Evolutionary conservation across 2,113 vertebrate genomes (phyloP).

Genomic region (Cisticola juncidis): DNA sequence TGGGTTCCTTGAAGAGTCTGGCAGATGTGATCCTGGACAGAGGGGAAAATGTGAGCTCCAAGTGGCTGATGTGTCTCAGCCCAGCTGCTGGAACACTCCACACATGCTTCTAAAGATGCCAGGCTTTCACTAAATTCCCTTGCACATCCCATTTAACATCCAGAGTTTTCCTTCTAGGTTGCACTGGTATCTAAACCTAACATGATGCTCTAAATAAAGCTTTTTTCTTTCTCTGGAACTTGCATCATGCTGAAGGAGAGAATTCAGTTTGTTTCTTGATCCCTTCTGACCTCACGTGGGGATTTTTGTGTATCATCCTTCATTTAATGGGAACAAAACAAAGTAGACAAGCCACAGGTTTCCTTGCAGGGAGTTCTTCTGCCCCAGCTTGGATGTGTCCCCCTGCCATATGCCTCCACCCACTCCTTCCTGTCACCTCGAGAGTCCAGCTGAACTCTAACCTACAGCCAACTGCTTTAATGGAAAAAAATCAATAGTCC

Average conservation of each 20-base stretch:
- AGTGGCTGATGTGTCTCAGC: neutral
- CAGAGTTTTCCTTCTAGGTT: neutral
- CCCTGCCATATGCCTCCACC: neutral
- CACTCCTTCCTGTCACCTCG: neutral
- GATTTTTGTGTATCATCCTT: neutral
- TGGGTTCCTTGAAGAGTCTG: neutral
- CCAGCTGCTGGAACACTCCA: neutral
- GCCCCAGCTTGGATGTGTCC: neutral
- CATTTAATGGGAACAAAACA: neutral
- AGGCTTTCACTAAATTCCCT: neutral
- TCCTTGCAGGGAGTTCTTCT: neutral
- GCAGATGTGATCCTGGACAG: neutral
- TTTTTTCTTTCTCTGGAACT: neutral
- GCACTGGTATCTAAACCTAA: neutral
- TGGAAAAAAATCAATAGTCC: neutral
- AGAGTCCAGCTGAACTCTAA: neutral
- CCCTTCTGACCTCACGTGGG: neutral
- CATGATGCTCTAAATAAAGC: neutral
- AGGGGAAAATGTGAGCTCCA: conserved; percentile 9
- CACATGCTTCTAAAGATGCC: neutral
- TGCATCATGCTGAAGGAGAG: neutral
- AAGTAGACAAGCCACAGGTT: neutral
- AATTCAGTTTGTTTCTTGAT: neutral
- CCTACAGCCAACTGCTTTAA: neutral
- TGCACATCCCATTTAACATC: neutral